A percentile compares a stretch with the other conserved stretches of the same genome.
These are phyloP conservation scores for Zaprionus lineosus DNA, from an alignment of 2,888 invertebrate genomes.

Conservation along the genomic window DNA sequence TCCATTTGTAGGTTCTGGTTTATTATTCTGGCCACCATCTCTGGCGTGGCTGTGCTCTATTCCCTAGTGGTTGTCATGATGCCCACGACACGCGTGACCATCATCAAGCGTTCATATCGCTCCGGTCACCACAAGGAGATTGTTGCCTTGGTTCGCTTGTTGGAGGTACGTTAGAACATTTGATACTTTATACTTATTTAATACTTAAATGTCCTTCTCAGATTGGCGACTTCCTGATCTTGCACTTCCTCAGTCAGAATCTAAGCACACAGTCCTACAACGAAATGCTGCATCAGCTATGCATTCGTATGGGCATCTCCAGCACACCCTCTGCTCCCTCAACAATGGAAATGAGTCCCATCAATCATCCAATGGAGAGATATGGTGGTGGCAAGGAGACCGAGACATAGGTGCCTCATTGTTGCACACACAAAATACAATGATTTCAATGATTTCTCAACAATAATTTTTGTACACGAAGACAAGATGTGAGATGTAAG, in stretches of 20 bases:
- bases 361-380: constrained; percentile 89
- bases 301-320: constrained; percentile 84
- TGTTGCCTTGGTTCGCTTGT: constrained; percentile 89
- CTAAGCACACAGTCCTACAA: constrained; percentile 91
- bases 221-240: constrained; percentile 93
- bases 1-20: constrained; percentile 88
- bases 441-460: constrained; percentile 79
- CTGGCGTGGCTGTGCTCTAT: constrained; percentile 91
- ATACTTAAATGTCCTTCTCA: no score
- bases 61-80: constrained; percentile 90
- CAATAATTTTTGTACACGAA: constrained; percentile 62
- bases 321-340: constrained; percentile 93
- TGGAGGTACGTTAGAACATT: constrained; percentile 86
- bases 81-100: constrained; percentile 91
- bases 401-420: constrained; percentile 90
- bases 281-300: constrained; percentile 90
- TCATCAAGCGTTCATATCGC: constrained; percentile 90
- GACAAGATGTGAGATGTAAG: constrained; percentile 30
- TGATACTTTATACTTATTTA: no score
- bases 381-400: constrained; percentile 91
- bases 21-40: constrained; percentile 89
- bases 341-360: constrained; percentile 93
- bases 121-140: constrained; percentile 90
- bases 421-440: constrained; percentile 27
- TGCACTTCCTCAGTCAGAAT: constrained; percentile 93